Conservation (phyloP, 2,888 invertebrate genomes). For the Chymomyza caudatula region DNA sequence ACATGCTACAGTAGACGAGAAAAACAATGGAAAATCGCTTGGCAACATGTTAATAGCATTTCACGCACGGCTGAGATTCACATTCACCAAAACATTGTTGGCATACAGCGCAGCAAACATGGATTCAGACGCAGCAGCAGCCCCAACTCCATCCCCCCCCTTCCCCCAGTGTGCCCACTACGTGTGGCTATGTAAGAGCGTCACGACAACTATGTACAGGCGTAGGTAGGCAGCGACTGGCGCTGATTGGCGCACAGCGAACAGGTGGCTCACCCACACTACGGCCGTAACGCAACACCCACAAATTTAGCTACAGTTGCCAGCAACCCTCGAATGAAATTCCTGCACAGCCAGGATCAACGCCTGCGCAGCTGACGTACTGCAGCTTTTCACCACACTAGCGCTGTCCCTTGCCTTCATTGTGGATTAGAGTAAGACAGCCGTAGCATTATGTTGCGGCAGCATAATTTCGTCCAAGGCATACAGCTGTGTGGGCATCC, state of each 20-base stretch:
- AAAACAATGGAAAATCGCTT: constrained; percentile 55
- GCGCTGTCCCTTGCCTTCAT: constrained; percentile 15
- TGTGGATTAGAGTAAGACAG: constrained; percentile 34
- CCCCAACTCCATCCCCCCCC: constrained; percentile 18
- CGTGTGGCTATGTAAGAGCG: background rate
- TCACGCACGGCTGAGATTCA: constrained; percentile 67
- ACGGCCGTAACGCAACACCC: background rate
- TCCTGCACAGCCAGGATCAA: constrained; percentile 49
- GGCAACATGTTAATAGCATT: constrained; percentile 70
- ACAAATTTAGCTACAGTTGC: constrained; percentile 61
- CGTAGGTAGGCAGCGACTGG: constrained; percentile 10
- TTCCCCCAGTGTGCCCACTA: background rate
- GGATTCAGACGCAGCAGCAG: too few species aligned
- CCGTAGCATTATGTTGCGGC: constrained; percentile 41
- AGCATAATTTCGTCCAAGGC: constrained; percentile 67
- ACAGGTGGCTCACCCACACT: constrained; percentile 54
- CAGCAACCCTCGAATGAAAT: constrained; percentile 62
- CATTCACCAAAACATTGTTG: constrained; percentile 30
- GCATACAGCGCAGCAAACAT: constrained; percentile 27
- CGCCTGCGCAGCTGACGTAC: constrained; percentile 27
- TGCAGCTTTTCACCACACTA: constrained; percentile 74
- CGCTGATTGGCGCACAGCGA: constrained; percentile 50
- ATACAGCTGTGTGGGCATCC: constrained; percentile 42
- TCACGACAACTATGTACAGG: background rate
- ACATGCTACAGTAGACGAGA: constrained; percentile 3